A percentile compares a stretch with the other conserved stretches of the same genome.
These are phyloP conservation scores for Euschistus heros DNA, from an alignment of 1,140 invertebrate genomes.

Conservation along the genomic window DNA sequence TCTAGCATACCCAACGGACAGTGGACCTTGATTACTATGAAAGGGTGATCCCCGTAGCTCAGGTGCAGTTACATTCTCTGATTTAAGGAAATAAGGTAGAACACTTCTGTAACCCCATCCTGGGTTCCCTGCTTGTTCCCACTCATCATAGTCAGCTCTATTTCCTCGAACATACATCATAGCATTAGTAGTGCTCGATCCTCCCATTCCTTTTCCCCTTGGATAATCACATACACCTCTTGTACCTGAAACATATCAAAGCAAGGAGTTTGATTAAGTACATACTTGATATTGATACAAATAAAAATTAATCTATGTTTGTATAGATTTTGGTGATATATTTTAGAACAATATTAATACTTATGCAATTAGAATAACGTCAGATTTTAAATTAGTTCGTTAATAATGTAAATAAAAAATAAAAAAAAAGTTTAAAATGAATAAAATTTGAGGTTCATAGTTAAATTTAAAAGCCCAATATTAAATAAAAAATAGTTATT, in stretches of 20 bases:
- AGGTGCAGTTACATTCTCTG: conserved; percentile 29
- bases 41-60: not conserved
- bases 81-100: conserved; percentile 38
- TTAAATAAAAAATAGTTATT: too few relatives aligned
- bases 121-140: conserved; percentile 37
- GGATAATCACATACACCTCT: conserved; percentile 43
- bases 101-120: conserved; percentile 46
- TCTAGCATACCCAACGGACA: conserved; percentile 4
- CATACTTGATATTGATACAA: too few relatives aligned
- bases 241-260: conserved; percentile 33
- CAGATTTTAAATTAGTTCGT: too few relatives aligned
- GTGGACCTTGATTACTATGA: conserved; percentile 6
- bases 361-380: too few relatives aligned
- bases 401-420: too few relatives aligned
- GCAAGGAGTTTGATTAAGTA: not conserved
- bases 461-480: too few relatives aligned
- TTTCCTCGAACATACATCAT: conserved; percentile 52
- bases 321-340: too few relatives aligned
- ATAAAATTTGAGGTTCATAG: too few relatives aligned
- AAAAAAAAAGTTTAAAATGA: too few relatives aligned
- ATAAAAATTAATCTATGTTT: too few relatives aligned
- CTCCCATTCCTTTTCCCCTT: conserved; percentile 47
- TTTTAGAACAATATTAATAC: too few relatives aligned
- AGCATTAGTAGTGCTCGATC: conserved; percentile 49
- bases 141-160: conserved; percentile 45